phyloP scores from a whole-genome alignment of 2,113 vertebrate genomes.

The Syrmaticus mikado region DNA sequence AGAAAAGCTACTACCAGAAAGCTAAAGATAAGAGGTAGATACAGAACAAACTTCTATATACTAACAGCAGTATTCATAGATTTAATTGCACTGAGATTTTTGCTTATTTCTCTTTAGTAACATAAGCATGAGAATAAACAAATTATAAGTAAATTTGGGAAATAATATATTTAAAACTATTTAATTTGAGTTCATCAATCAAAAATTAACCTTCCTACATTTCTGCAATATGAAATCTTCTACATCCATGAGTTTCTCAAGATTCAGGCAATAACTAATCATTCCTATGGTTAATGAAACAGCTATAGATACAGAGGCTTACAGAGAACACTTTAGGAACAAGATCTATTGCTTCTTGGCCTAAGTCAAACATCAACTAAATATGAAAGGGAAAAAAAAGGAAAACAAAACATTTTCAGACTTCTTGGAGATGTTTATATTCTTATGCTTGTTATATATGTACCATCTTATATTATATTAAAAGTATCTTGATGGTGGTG shows the following conservation, averaged over 20 bases:
- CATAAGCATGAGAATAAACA: neutral
- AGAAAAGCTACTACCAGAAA: neutral
- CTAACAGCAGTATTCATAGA: neutral
- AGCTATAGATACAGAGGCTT: neutral
- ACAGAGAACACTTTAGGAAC: neutral
- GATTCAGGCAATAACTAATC: neutral
- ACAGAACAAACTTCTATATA: neutral
- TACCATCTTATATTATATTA: neutral
- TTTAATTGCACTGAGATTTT: neutral
- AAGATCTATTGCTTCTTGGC: neutral
- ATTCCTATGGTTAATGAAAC: neutral
- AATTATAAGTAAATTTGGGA: neutral
- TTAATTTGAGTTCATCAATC: neutral
- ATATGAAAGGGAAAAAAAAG: neutral
- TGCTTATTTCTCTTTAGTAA: neutral
- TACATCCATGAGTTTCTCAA: neutral
- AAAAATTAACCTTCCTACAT: neutral
- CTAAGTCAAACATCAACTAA: neutral
- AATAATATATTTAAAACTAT: neutral
- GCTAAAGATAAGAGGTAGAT: neutral
- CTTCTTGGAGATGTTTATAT: neutral
- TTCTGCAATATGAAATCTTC: neutral
- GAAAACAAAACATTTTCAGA: neutral
- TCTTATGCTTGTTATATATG: neutral
- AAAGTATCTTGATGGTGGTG: neutral